These are phyloP conservation scores for Catagonus wagneri DNA, from an alignment of 2,113 vertebrate species.

Conservation along the genomic window DNA sequence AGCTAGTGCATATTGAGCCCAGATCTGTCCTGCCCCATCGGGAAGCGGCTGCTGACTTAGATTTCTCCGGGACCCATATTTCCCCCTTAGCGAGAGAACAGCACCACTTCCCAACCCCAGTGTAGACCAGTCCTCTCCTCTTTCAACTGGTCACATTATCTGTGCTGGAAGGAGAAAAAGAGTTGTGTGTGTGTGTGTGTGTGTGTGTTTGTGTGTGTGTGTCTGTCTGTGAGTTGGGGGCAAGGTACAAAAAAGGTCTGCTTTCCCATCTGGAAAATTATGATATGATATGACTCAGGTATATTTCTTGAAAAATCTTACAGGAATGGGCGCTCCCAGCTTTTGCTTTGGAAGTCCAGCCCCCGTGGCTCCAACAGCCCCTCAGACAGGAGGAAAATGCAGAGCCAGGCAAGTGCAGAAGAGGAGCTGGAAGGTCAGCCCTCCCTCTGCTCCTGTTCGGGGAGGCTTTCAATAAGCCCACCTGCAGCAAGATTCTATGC, in stretches of 20 bases:
- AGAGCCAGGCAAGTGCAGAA: background rate
- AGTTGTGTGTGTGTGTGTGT: background rate
- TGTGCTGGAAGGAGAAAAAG: background rate
- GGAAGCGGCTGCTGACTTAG: background rate
- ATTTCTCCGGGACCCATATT: background rate
- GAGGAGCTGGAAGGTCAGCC: background rate
- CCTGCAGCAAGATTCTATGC: background rate
- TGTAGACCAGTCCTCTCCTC: background rate
- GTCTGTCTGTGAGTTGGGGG: background rate
- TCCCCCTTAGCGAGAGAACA: background rate
- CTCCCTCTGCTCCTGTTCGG: background rate
- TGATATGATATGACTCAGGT: background rate
- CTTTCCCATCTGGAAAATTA: background rate
- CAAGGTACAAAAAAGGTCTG: background rate
- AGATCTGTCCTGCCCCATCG: background rate
- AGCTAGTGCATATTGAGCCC: background rate
- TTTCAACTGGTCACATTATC: background rate
- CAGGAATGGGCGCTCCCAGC: background rate
- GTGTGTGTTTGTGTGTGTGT: background rate
- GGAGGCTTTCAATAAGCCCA: background rate
- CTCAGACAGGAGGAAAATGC: background rate
- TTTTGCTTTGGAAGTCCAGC: background rate
- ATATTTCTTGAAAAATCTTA: background rate
- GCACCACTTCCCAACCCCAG: background rate
- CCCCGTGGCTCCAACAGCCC: rapidly evolving